A percentile compares a stretch with the other conserved stretches of the same genome.
Evolutionary conservation across 2,888 invertebrate genomes (phyloP).

Genomic region (Drosophila atripex): DNA sequence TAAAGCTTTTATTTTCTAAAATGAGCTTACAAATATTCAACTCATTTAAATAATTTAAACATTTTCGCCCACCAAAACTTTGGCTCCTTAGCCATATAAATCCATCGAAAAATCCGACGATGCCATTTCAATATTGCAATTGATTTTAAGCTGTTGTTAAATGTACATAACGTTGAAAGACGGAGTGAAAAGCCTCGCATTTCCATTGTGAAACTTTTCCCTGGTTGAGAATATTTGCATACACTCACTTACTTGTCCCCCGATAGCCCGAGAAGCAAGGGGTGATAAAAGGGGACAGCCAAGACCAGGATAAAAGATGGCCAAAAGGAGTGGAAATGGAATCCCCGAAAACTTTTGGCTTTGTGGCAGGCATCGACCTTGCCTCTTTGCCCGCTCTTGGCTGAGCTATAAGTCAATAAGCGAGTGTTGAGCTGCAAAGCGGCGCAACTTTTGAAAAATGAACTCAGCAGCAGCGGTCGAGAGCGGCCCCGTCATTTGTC

Average conservation of each 20-base stretch:
- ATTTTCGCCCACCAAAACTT: background rate
- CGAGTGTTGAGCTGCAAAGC: constrained; percentile 74
- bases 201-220: constrained; percentile 63
- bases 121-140: constrained; percentile 70
- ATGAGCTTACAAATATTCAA: background rate
- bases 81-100: constrained; percentile 12
- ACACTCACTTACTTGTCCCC: constrained; percentile 46
- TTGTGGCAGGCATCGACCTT: constrained; percentile 39
- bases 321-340: constrained; percentile 5
- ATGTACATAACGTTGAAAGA: constrained; percentile 49
- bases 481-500: constrained; percentile 60
- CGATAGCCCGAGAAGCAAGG: background rate
- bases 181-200: constrained; percentile 43
- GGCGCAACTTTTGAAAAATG: constrained; percentile 67
- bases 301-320: background rate
- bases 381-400: constrained; percentile 25
- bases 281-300: background rate
- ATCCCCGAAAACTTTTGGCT: constrained; percentile 53
- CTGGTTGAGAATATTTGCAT: constrained; percentile 66
- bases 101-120: constrained; percentile 42
- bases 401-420: constrained; percentile 69
- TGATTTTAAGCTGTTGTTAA: constrained; percentile 75
- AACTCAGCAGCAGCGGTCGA: constrained; percentile 46
- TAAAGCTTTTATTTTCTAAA: background rate
- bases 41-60: background rate